phyloP scores from a whole-genome alignment of 2,113 vertebrate species.

The Cynopterus brachyotis region DNA sequence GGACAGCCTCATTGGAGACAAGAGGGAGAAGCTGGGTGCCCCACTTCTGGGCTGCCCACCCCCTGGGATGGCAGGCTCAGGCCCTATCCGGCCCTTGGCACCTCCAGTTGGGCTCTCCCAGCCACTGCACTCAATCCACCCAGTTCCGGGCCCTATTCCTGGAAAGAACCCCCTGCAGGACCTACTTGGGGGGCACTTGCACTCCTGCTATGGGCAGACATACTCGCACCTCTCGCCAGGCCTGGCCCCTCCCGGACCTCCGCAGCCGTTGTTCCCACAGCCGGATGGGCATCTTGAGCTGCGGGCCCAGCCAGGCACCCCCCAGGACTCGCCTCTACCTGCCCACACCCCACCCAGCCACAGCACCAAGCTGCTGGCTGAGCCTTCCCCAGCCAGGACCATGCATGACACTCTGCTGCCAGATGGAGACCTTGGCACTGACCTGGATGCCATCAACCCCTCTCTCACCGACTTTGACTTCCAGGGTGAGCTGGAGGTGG shows the following conservation, averaged over 20 bases:
- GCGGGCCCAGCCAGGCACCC: slow-evolving; percentile 76
- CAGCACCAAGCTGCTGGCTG: slow-evolving; percentile 80
- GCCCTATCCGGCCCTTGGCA: slow-evolving; percentile 78
- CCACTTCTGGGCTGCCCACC: slow-evolving; percentile 77
- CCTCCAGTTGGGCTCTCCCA: slow-evolving; percentile 78
- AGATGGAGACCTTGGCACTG: slow-evolving; percentile 90
- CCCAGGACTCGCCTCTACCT: slow-evolving; percentile 85
- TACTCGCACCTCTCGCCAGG: slow-evolving; percentile 84
- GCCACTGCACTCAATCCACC: slow-evolving; percentile 70
- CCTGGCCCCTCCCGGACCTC: slow-evolving; percentile 81
- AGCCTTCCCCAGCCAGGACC: slow-evolving; percentile 83
- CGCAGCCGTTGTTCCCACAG: slow-evolving; percentile 77
- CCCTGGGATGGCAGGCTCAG: slow-evolving; percentile 64
- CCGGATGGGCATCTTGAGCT: slow-evolving; percentile 81
- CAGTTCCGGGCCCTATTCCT: slow-evolving; percentile 64
- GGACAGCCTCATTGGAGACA: slow-evolving; percentile 92
- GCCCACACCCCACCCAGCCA: slow-evolving; percentile 88
- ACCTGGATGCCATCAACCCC: slow-evolving; percentile 94
- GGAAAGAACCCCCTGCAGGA: slow-evolving; percentile 79
- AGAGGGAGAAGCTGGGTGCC: slow-evolving; percentile 85
- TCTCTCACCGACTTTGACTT: slow-evolving; percentile 96
- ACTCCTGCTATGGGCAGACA: slow-evolving; percentile 83
- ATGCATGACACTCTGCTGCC: slow-evolving; percentile 88
- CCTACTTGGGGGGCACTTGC: slow-evolving; percentile 73
- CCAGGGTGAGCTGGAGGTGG: slow-evolving; percentile 84